Conservation (phyloP, 2,113 vertebrate genomes). For the Cairina moschata region DNA sequence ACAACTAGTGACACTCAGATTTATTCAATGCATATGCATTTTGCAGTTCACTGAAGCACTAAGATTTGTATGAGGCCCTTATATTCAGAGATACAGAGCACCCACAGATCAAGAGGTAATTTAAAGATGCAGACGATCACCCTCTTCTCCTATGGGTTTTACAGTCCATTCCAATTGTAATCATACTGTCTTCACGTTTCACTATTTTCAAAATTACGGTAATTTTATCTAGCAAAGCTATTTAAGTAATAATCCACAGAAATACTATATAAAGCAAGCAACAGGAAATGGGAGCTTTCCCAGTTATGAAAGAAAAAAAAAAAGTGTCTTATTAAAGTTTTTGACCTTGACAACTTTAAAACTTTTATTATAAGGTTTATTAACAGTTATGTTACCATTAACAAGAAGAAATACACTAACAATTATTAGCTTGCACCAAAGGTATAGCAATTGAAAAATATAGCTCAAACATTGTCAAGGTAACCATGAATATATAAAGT, state of each 20-base stretch:
- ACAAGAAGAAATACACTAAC: neutral
- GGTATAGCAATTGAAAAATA: neutral
- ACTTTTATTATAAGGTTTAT: neutral
- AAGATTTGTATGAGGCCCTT: neutral
- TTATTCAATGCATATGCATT: neutral
- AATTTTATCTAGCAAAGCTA: neutral
- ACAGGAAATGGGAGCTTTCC: neutral
- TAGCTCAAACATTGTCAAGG: neutral
- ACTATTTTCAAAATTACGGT: neutral
- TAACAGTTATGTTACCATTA: neutral
- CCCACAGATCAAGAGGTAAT: neutral
- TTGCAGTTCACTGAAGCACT: neutral
- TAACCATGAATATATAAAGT: neutral
- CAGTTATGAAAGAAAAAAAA: neutral
- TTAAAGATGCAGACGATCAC: neutral
- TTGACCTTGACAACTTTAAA: neutral
- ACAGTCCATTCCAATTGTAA: neutral
- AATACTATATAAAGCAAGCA: neutral
- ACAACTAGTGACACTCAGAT: neutral
- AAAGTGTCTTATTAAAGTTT: neutral
- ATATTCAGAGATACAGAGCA: neutral
- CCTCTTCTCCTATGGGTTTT: neutral
- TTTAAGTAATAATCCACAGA: neutral
- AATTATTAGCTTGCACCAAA: neutral
- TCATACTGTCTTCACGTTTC: neutral